Evolutionary conservation across 2,797 vertebrate genomes (phyloP), one percentile per base, ranked within the genome.

Genomic region (Dendrocincla tyrannina): DNA sequence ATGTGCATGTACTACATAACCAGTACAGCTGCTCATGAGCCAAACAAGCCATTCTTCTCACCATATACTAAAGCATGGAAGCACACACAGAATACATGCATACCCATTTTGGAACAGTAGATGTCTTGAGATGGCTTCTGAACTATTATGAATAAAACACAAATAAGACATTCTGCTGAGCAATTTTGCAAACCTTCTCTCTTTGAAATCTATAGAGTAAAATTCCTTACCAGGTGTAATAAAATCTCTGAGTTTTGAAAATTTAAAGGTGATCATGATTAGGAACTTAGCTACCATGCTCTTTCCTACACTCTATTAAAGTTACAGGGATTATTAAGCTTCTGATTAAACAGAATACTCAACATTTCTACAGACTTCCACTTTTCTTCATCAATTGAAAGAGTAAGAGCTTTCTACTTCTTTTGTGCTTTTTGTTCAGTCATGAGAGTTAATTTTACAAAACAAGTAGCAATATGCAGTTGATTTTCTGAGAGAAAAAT

Each of bases 81-180:
- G 44, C 91, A 90, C 67, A 93, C 90, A 91, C 17, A 46, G 68
- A 93, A 70, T 32, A 73, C 94, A 95, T 95, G 92, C 94, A 95
- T 79, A 85, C 73, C 70, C 91, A 67, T 95, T 95, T 94, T 86
- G 91, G 70, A 95, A 86, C 13, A 3, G 84, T 58, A 78, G 81
- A 68, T 63, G 76, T 81, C 94, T 97, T 66, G 87, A 92, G 89
- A 86, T 94, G 49, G 70, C 72, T 91, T 93, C 88, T 91, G 78
- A 90, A 88, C 67, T 94, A 69, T 85, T 85, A 87, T 60, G 81
- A 93, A 91, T 77, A 81, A 90, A 93, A 93, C 76, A 89, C 62
- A 95, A 91, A 79, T 90, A 91, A 95, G 68, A 89, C 32, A 79
- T 46, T 83, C 79, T 67, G 47, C 75, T 89, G 80, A 95, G 58